A percentile compares a stretch with the other conserved stretches of the same genome.
These are phyloP conservation scores for Corythucha ciliata DNA, from an alignment of 2,888 invertebrate species.

Conservation along the genomic window DNA sequence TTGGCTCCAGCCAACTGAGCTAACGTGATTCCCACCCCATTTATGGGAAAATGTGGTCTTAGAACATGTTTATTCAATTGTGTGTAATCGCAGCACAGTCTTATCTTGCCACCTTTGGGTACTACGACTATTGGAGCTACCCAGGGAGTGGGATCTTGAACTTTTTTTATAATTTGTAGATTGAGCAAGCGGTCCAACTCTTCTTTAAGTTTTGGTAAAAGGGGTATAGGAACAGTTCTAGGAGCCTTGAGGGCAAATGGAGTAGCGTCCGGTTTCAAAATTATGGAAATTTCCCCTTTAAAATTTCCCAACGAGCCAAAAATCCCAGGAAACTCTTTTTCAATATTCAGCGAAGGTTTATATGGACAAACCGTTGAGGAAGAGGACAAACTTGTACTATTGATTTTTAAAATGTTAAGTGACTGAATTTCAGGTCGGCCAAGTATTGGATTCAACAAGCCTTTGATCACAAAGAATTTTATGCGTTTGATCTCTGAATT, in stretches of 20 bases:
- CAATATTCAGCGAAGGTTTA: no score
- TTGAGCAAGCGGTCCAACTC: slow-evolving; percentile 8
- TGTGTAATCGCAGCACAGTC: slow-evolving; percentile 18
- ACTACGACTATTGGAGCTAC: slow-evolving; percentile 17
- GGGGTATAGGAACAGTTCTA: slow-evolving; percentile 1
- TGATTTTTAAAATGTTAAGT: no score
- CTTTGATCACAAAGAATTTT: no score
- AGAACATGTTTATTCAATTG: slow-evolving; percentile 15
- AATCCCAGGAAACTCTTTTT: slow-evolving; percentile 9
- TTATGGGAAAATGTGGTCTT: slow-evolving; percentile 11
- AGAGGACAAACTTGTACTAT: no score
- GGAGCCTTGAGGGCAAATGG: slow-evolving; percentile 12
- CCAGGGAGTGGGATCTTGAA: slow-evolving; percentile 17
- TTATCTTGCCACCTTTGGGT: slow-evolving; percentile 7
- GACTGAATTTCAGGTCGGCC: no score
- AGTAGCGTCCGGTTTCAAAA: slow-evolving; percentile 1
- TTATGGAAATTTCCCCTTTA: neutral
- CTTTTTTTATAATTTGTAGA: neutral
- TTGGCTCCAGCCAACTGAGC: slow-evolving; percentile 12
- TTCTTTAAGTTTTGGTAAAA: slow-evolving; percentile 5
- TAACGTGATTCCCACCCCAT: slow-evolving; percentile 7
- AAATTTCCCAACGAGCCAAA: slow-evolving; percentile 11
- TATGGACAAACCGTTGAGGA: no score
- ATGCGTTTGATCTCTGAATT: no score
- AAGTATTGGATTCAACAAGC: no score